These are phyloP conservation scores for Microdon myrmicae DNA, from an alignment of 2,888 invertebrate genomes.

Conservation along the genomic window DNA sequence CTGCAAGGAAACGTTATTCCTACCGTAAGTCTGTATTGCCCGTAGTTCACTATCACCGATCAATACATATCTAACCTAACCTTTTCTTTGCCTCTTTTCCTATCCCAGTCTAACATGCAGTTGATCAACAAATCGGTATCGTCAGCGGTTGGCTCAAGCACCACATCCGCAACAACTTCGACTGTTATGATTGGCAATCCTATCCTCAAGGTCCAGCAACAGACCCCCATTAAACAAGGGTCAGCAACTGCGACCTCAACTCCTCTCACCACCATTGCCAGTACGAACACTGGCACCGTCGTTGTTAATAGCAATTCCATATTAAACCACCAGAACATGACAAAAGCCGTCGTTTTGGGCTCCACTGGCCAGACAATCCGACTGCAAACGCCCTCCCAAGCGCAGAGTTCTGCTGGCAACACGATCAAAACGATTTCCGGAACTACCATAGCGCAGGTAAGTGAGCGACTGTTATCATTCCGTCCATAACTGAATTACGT, in stretches of 20 bases:
- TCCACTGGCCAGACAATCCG: slow-evolving; percentile 62
- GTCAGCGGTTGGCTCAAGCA: slow-evolving; percentile 29
- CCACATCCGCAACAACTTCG: slow-evolving; percentile 57
- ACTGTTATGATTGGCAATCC: slow-evolving; percentile 67
- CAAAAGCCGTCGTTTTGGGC: slow-evolving; percentile 62
- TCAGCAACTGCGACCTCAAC: slow-evolving; percentile 35
- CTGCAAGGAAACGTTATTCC: slow-evolving; percentile 61
- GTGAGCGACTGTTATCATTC: not conserved
- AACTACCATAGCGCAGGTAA: slow-evolving; percentile 35
- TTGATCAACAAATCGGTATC: slow-evolving; percentile 49
- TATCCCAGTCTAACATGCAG: slow-evolving; percentile 53
- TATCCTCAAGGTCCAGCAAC: slow-evolving; percentile 62
- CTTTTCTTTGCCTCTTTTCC: not conserved
- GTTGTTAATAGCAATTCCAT: slow-evolving; percentile 51
- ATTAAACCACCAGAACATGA: slow-evolving; percentile 35
- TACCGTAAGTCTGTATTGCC: slow-evolving; percentile 48
- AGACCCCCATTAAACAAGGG: slow-evolving; percentile 53
- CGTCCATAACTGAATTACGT: too few relatives aligned
- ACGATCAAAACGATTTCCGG: slow-evolving; percentile 25
- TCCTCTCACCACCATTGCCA: slow-evolving; percentile 51
- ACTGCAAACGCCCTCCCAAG: slow-evolving; percentile 55
- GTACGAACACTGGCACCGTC: slow-evolving; percentile 53
- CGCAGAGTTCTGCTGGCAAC: slow-evolving; percentile 16
- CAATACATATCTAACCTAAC: not conserved
- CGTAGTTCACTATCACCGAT: not conserved